Conservation (phyloP, 92 coral and sea anemone species). For the Phenganax subtilis region DNA sequence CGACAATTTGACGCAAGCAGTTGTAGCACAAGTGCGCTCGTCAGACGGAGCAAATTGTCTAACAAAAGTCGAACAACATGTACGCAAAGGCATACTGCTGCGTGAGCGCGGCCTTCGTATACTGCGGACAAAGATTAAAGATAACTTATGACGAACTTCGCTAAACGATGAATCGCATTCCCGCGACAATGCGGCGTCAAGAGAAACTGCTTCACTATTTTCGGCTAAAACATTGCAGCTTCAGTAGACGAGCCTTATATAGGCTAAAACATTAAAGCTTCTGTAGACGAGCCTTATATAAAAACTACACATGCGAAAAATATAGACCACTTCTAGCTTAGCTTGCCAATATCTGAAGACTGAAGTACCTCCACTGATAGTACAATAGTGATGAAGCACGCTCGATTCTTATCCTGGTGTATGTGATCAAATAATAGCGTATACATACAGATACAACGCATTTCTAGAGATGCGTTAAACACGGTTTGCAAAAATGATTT, state of each 20-base stretch:
- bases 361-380: too few relatives aligned
- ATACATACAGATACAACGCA: too few relatives aligned
- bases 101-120: background rate
- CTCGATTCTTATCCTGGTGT: too few relatives aligned
- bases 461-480: too few relatives aligned
- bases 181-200: conserved; percentile 21
- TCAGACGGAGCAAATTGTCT: background rate
- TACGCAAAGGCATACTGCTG: background rate
- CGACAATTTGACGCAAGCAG: conserved; percentile 15
- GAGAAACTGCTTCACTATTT: conserved; percentile 13
- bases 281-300: too few relatives aligned
- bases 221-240: conserved; percentile 7
- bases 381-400: too few relatives aligned
- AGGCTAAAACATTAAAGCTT: too few relatives aligned
- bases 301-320: too few relatives aligned
- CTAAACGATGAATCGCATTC: conserved; percentile 15
- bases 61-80: background rate
- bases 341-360: too few relatives aligned
- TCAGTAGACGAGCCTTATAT: background rate
- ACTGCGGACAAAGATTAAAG: background rate
- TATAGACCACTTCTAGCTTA: too few relatives aligned
- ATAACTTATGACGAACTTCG: conserved; percentile 6
- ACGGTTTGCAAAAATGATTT: too few relatives aligned
- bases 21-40: background rate
- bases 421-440: too few relatives aligned